Evolutionary conservation across 2,113 vertebrate genomes (phyloP).

Genomic region (Speoplatyrhinus poulsoni): DNA sequence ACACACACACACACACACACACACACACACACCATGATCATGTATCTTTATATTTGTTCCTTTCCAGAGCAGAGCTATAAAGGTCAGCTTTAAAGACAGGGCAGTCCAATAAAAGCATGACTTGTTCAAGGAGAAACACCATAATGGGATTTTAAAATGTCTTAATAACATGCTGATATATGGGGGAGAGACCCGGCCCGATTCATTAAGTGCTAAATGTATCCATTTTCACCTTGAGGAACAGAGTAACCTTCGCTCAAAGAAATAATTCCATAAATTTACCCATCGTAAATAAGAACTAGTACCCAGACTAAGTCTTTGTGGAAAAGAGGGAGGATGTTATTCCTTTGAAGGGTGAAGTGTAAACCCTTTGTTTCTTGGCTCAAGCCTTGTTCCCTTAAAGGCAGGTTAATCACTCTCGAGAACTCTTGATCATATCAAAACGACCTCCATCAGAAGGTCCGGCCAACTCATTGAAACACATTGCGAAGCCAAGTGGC

Average conservation of each 20-base stretch:
- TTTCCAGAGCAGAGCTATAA: conserved; percentile 65
- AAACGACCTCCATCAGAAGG: no score
- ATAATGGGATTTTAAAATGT: conserved; percentile 86
- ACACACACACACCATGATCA: conserved; percentile 6
- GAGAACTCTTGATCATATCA: no score
- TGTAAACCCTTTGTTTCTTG: conserved; percentile 51
- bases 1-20: no score
- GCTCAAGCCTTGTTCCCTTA: conserved; percentile 20
- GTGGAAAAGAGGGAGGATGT: conserved; percentile 62
- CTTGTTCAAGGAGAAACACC: conserved; percentile 85
- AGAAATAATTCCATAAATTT: conserved; percentile 83
- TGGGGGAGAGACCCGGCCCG: conserved; percentile 72
- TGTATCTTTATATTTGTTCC: conserved; percentile 64
- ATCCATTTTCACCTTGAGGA: conserved; percentile 85
- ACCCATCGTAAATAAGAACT: conserved; percentile 82
- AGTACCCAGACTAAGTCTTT: conserved; percentile 68
- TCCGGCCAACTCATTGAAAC: no score
- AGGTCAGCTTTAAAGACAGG: conserved; percentile 85
- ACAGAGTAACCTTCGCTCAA: conserved; percentile 78
- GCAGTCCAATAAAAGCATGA: conserved; percentile 81
- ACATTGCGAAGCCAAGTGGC: no score
- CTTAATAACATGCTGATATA: conserved; percentile 88
- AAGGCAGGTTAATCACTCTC: no score
- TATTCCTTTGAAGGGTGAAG: conserved; percentile 63
- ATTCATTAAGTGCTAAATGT: conserved; percentile 84